Percentiles rank a stretch among this genome's conserved stretches.
These are phyloP conservation scores for Limonius californicus DNA, from an alignment of 1,140 invertebrate species.

Conservation along the genomic window DNA sequence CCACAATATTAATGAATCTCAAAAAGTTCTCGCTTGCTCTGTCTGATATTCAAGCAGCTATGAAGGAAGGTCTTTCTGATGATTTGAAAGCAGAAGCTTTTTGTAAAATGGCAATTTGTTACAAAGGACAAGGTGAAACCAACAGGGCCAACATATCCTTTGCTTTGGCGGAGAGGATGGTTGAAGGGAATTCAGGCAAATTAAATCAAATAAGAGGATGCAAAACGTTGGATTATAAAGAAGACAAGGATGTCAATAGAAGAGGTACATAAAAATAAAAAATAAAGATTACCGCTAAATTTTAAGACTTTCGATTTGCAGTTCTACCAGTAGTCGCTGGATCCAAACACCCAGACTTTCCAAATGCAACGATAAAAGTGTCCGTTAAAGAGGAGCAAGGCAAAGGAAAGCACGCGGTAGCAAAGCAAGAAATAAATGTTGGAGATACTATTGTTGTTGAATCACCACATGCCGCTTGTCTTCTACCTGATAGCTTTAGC, in stretches of 20 bases:
- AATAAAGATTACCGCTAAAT: neutral
- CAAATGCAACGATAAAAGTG: slow-evolving; percentile 48
- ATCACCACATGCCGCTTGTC: slow-evolving; percentile 67
- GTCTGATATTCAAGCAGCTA: slow-evolving; percentile 58
- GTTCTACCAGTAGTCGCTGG: slow-evolving; percentile 33
- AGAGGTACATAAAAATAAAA: neutral
- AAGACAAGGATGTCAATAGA: neutral
- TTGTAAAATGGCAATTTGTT: slow-evolving; percentile 59
- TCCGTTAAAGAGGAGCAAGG: slow-evolving; percentile 48
- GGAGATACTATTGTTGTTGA: slow-evolving; percentile 70
- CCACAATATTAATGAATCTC: slow-evolving; percentile 53
- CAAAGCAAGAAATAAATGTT: slow-evolving; percentile 55
- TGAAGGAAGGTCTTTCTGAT: slow-evolving; percentile 56
- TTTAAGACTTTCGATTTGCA: slow-evolving; percentile 1
- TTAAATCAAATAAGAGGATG: neutral
- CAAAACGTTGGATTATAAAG: neutral
- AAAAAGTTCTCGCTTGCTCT: slow-evolving; percentile 54
- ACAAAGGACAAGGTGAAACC: slow-evolving; percentile 53
- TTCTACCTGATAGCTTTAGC: slow-evolving; percentile 67
- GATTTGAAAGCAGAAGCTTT: slow-evolving; percentile 57
- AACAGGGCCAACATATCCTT: slow-evolving; percentile 56
- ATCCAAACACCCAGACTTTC: slow-evolving; percentile 40
- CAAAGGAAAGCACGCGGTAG: slow-evolving; percentile 57
- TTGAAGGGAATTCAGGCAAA: slow-evolving; percentile 32
- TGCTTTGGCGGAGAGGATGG: slow-evolving; percentile 53